Evolutionary conservation across 2,797 vertebrate genomes (phyloP).

Genomic region (Karalla daura): DNA sequence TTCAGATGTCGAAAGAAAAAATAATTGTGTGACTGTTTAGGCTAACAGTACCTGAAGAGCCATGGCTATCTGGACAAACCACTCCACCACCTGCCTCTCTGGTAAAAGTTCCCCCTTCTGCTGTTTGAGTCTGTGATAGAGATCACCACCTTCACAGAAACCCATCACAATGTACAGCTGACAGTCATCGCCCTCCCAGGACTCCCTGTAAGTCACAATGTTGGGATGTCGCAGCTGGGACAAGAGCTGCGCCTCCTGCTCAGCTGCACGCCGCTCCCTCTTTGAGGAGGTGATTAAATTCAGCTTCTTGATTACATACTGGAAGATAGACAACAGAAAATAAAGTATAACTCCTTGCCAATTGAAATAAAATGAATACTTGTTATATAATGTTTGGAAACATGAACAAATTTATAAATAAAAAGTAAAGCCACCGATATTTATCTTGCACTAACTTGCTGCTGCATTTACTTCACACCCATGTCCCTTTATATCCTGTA

Average conservation of each 20-base stretch:
- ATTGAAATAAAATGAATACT: too few species aligned
- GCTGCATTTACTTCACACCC: too few species aligned
- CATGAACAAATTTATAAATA: not conserved
- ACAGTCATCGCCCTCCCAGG: conserved; percentile 94
- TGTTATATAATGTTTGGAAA: not conserved
- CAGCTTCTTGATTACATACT: conserved; percentile 98
- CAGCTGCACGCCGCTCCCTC: conserved; percentile 90
- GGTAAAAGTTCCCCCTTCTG: conserved; percentile 92
- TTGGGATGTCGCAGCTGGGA: conserved; percentile 95
- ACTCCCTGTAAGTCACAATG: conserved; percentile 97
- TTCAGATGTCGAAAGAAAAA: not conserved
- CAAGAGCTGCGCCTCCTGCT: conserved; percentile 96
- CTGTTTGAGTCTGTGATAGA: conserved; percentile 96
- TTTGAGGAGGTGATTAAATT: conserved; percentile 91
- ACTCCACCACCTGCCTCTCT: conserved; percentile 95
- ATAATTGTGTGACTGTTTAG: not conserved
- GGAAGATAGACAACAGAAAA: not conserved
- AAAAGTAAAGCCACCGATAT: too few species aligned
- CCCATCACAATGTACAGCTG: conserved; percentile 97
- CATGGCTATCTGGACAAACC: conserved; percentile 99
- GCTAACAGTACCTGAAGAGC: conserved; percentile 90
- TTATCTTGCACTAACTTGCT: too few species aligned
- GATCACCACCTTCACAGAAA: conserved; percentile 97
- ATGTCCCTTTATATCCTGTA: too few species aligned
- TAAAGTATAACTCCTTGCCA: too few species aligned